These are phyloP conservation scores for Metopia argyrocephala DNA, from an alignment of 2,888 invertebrate species.

Conservation along the genomic window DNA sequence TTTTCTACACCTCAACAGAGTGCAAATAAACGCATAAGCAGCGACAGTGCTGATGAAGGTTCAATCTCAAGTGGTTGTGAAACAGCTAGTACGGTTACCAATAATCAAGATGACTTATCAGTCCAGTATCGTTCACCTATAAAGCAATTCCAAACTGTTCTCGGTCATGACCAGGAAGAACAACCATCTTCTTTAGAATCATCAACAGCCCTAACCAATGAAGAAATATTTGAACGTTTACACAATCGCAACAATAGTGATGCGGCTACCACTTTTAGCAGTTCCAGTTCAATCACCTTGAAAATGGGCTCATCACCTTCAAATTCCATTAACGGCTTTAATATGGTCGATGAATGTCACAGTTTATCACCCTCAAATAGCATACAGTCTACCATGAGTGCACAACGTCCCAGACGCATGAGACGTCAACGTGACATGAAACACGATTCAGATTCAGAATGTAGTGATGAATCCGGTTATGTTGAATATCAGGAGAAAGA, in stretches of 20 bases:
- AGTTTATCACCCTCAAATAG: conserved; percentile 36
- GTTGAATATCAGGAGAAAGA: conserved; percentile 83
- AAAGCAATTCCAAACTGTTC: conserved; percentile 21
- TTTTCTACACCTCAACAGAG: conserved; percentile 36
- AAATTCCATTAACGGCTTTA: conserved; percentile 61
- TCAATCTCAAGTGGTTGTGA: conserved; percentile 90
- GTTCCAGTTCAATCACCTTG: conserved; percentile 74
- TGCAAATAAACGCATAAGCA: conserved; percentile 54
- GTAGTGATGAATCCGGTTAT: conserved; percentile 94
- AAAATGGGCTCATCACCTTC: conserved; percentile 70
- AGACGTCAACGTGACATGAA: conserved; percentile 52
- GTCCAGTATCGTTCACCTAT: conserved; percentile 69
- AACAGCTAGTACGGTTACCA: conserved; percentile 86
- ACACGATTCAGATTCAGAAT: conserved; percentile 84
- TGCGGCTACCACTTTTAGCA: conserved; percentile 74
- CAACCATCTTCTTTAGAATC: conserved; percentile 29
- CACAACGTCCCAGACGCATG: conserved; percentile 59
- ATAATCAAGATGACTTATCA: conserved; percentile 78
- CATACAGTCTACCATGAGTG: conserved; percentile 25
- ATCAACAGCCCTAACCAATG: conserved; percentile 6
- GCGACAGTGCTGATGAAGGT: conserved; percentile 84
- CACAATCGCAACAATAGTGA: conserved; percentile 72
- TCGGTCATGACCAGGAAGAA: conserved; percentile 24
- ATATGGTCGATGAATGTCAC: conserved; percentile 25
- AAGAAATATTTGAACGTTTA: conserved; percentile 64